Evolutionary conservation across 2,113 vertebrate species (phyloP).

Genomic region (Pholis gunnellus): DNA sequence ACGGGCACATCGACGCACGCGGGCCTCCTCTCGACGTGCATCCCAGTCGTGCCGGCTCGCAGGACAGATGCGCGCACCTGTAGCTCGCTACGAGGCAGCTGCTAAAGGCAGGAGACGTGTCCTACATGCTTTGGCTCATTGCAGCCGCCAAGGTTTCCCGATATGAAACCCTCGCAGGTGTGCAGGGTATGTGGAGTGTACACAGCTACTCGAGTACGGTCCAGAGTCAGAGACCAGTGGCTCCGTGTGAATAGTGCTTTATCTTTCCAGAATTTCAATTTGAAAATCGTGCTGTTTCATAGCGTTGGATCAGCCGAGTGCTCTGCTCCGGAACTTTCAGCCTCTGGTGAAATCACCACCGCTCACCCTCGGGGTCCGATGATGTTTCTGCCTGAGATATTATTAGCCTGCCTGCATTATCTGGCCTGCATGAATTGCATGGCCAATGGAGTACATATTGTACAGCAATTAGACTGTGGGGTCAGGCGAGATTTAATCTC

Average conservation of each 20-base stretch:
- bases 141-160: not conserved
- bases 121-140: not conserved
- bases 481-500: not conserved
- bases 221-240: not conserved
- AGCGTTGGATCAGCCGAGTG: not conserved
- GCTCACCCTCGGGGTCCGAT: not conserved
- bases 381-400: constrained; percentile 13
- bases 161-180: not conserved
- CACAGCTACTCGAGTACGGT: not conserved
- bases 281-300: not conserved
- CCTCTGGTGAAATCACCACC: constrained; percentile 11
- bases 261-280: not conserved
- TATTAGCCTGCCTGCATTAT: constrained; percentile 1
- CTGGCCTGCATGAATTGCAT: not conserved
- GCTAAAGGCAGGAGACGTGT: not conserved
- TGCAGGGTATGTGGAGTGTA: not conserved
- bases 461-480: not conserved
- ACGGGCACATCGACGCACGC: not conserved
- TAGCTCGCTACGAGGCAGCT: constrained; percentile 12
- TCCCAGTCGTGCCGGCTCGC: not conserved
- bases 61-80: constrained; percentile 31
- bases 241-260: not conserved
- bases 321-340: not conserved
- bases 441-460: not conserved
- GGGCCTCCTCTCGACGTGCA: constrained; percentile 10